Evolutionary conservation across 2,113 vertebrate genomes (phyloP).

Genomic region (Oreochromis niloticus): DNA sequence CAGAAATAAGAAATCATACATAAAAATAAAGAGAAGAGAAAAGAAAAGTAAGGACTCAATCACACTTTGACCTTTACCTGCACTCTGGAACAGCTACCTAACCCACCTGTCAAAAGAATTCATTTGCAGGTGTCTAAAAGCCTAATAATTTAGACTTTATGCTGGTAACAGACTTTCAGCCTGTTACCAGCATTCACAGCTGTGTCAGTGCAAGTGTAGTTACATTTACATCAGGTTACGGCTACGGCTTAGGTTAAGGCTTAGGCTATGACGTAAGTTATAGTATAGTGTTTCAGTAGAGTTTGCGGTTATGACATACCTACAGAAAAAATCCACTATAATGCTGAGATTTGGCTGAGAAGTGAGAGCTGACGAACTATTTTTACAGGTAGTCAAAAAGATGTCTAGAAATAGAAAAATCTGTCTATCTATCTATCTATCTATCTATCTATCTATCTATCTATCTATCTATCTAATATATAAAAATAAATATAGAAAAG

Average conservation of each 20-base stretch:
- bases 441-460: too few species aligned
- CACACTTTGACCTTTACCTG: not conserved
- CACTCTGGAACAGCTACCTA: not conserved
- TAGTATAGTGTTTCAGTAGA: not conserved
- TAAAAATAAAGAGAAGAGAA: not conserved
- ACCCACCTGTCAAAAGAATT: not conserved
- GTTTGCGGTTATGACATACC: not conserved
- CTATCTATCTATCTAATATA: not conserved
- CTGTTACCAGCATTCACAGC: not conserved
- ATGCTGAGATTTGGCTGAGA: not conserved
- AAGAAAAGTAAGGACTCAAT: not conserved
- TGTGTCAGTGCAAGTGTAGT: not conserved
- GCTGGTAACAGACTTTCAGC: not conserved
- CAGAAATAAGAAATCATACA: not conserved
- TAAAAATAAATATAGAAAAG: not conserved
- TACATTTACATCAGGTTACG: not conserved
- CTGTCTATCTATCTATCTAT: too few species aligned
- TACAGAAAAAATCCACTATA: not conserved
- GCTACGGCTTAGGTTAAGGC: not conserved
- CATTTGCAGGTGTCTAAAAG: rapidly evolving
- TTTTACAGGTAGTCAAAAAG: too few species aligned
- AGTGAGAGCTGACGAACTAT: too few species aligned
- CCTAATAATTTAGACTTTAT: rapidly evolving
- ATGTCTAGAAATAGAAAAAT: too few species aligned
- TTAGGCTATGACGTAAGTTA: rapidly evolving